Conservation (phyloP, 2,113 vertebrate species). For the Pitta sordida region DNA sequence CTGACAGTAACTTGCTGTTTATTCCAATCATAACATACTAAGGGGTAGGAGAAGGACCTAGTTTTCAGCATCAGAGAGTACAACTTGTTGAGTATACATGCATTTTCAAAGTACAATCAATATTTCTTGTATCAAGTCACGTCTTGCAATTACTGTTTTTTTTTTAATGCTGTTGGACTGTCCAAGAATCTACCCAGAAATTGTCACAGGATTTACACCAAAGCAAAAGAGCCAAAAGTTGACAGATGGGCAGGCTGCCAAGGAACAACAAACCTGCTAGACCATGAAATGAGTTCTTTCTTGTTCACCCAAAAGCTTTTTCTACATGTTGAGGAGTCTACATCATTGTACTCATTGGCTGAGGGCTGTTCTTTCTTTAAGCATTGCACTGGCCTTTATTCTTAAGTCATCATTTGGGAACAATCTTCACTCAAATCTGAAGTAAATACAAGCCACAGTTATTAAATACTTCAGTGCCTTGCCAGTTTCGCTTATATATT, state of each 20-base stretch:
- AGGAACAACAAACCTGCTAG: constrained; percentile 35
- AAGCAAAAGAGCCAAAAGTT: background rate
- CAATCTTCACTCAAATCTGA: background rate
- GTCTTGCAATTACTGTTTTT: background rate
- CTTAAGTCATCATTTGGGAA: background rate
- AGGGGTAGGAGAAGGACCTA: background rate
- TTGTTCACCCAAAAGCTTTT: constrained; percentile 2
- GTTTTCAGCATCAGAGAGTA: background rate
- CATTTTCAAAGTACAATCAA: background rate
- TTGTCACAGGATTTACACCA: background rate
- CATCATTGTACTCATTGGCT: background rate
- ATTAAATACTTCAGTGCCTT: background rate
- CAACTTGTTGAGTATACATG: background rate
- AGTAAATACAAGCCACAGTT: background rate
- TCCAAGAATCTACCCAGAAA: background rate
- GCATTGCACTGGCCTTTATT: background rate
- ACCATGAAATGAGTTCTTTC: constrained; percentile 71
- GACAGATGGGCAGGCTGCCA: constrained; percentile 41
- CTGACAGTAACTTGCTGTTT: background rate
- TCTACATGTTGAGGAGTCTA: background rate
- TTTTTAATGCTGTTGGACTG: background rate
- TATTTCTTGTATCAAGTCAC: background rate
- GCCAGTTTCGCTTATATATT: background rate
- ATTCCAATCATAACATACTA: background rate
- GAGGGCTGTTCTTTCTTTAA: background rate